phyloP scores from a whole-genome alignment of 2,797 vertebrate genomes.

The Remorina albescens region DNA sequence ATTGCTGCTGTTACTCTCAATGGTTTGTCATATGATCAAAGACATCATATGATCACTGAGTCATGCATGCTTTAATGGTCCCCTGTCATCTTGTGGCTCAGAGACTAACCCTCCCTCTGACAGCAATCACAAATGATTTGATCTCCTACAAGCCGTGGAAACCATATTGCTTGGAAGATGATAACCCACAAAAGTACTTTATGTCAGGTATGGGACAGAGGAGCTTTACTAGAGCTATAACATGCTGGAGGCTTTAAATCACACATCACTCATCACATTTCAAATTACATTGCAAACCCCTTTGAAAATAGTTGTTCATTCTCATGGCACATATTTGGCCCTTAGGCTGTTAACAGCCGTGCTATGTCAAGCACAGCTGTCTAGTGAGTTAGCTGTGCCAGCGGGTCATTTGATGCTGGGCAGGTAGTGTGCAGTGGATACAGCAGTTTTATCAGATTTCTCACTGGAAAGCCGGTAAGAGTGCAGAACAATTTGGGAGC shows the following conservation, averaged over 20 bases:
- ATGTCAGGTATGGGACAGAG: conserved; percentile 81
- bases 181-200: conserved; percentile 85
- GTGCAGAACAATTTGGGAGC: no score
- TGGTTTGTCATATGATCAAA: background rate
- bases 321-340: background rate
- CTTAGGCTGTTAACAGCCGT: no score
- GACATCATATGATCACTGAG: no score
- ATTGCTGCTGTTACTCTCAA: background rate
- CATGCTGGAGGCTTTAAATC: no score
- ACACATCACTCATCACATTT: background rate
- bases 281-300: background rate
- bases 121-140: conserved; percentile 48
- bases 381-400: no score
- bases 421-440: no score
- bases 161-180: conserved; percentile 85
- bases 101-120: conserved; percentile 60
- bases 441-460: no score
- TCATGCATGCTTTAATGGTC: conserved; percentile 9
- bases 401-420: no score
- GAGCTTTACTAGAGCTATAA: background rate
- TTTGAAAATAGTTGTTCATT: background rate
- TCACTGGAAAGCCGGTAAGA: no score
- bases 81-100: conserved; percentile 35
- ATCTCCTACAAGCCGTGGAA: conserved; percentile 37
- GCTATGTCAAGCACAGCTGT: no score